Base-by-base conservation (phyloP, 2,888 invertebrate species). In the Cremastinae sp. region DNA sequence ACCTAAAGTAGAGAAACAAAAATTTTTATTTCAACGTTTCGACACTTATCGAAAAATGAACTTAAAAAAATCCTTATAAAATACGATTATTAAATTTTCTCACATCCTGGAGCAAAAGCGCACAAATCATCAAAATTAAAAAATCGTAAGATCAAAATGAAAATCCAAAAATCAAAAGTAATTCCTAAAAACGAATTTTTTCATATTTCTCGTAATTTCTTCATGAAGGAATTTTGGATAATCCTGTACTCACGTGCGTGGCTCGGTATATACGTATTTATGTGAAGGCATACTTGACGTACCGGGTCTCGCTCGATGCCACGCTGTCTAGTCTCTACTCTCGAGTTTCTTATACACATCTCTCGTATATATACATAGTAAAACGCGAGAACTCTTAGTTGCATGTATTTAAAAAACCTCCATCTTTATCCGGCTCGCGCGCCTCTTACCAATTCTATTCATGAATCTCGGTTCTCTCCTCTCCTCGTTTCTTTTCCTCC, bases 291-390 rank as follows among this genome's bases (percentile, higher is more conserved):
- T 49, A 71, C 72, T 65, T 12, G 58, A 65, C 35, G 55, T 55
- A 64, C 79, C 75, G 75, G 79, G 51, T 66, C 78, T 59, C 78
- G 61, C 58, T 78, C 68, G 84, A 84, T 85, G 85, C 86, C 86
- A 85, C 85, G 85, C 86, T 85, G 85, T 85, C 86, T 85, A 86
- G 85, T 80, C 66, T 28, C 2, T 53, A 56, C 22, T 28, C 59
- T 18, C 68, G 74, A 76, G 55, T 61, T 53, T 58, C 28, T 55
- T 12, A 16, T 56, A 71, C 28, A 49, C 20, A 45, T 68, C 28
- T 68, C 16, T 37, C 18, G 18, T 49, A 10, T 18, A 49, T n/a
- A n/a, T 18, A 49, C 18, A 28, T 43, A 35, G 35, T 28, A 35
- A 16, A 22, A 10, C n/a, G 12, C 10, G 12, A n/a, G 20, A 10